Evolutionary conservation across 1,140 invertebrate genomes (phyloP), one percentile per base, ranked within the genome.

Genomic region (Zaprionus inermis): DNA sequence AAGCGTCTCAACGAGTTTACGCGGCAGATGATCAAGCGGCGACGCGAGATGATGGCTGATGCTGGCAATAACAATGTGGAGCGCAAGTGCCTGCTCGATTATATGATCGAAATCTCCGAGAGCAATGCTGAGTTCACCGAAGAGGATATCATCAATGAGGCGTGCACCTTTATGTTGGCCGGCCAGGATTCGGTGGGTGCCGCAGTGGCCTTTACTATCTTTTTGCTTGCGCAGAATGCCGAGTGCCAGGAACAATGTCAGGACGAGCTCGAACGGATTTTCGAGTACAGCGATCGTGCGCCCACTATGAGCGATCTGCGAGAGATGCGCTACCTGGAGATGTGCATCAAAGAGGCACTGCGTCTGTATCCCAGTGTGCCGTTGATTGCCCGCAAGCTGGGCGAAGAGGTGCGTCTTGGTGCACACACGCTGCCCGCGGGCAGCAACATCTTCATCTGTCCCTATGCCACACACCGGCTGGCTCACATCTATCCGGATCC

Each of bases 101-200:
- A 95, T 58, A 93, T 97, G 81, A 92, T 97, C 3, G 94, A 95
- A 82, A 93, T 94, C 58, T 93, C 93, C 5, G 92, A 94, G 57
- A 93, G 91, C 20, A 94, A 94, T 81, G 91, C 93, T 5, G 82
- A 92, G 18, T 94, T 97, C 72, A 94, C 93, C 3, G 94, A 96
- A 72, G 93, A 94, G 18, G 96, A 96, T 74, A 95, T 97, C 63
- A 89, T 95, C 2, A 94, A 96, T 78, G 95, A 96, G 91, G 94
- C 95, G 16, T 95, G 95, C 68, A 96, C 96, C 0, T 96, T 96
- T 64, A 96, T 96, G 95, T 93, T 96, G 72, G 96, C 96, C 76
- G 96, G 96, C 1, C 96, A 97, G 91, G 96, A 97, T 78, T 96
- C 96, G 0, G 96, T 96, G 6, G 94, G 94, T 1, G 93, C 94